Base-by-base conservation (phyloP, 2,888 invertebrate genomes). In the Amphimallon solstitiale region DNA sequence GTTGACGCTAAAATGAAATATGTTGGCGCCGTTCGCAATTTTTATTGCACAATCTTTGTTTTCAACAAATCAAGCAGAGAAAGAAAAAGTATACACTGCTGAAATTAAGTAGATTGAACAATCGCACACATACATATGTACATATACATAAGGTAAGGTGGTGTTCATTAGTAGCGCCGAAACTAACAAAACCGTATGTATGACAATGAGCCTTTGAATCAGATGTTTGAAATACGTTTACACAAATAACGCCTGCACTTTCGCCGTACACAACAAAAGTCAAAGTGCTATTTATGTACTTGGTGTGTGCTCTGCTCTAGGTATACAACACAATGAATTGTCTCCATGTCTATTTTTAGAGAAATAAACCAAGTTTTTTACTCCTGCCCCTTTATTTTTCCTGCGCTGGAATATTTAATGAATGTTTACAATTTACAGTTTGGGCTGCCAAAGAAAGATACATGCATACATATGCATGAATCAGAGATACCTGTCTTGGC, bases 161-260 rank as follows among this genome's bases (percentile, higher is more conserved):
- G 14, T n/a, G 14, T 14, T 4, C 12, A n/a, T 9, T 14, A 6
- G 17, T 7, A 17, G 10, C 5, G 6, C 1, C 10, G 19, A 3
- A 48, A 23, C 6, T 10, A 23, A n/a, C 21, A 12, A 12, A 48
- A 19, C 48, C 21, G 2, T 17, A n/a, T 6, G 2, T 17, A n/a
- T 6, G 12, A 48, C 23, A 21, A n/a, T n/a, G n/a, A n/a, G 48
- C n/a, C 35, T 34, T 52, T 35, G 37, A 37, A 35, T 37, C 35
- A 52, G 15, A 52, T 52, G 52, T 52, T 52, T 35, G 19, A 14
- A 52, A 52, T 52, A 37, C 35, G 17, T 12, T 35, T 15, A 34
- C 35, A 35, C 34, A 48, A 23, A 48, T 12, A 48, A 14, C 48
- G n/a, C 21, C 21, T 17, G 17, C 51, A 21, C 35, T 52, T 52